These are phyloP conservation scores for Acropora tenuis DNA, from an alignment of 64 coral and sea anemone species.

Conservation along the genomic window DNA sequence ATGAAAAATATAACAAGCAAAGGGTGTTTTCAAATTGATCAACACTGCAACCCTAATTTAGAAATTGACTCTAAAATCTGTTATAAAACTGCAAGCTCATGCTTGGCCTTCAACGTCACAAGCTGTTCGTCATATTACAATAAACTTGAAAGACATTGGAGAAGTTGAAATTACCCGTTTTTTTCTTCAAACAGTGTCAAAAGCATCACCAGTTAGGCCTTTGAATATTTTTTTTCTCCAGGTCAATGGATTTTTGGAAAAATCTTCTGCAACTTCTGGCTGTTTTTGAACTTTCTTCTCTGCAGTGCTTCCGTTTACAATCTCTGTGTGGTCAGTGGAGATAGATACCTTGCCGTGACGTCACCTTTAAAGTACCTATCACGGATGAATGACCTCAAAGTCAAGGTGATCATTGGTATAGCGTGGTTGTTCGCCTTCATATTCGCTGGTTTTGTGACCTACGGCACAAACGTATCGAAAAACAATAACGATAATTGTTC, in stretches of 20 bases:
- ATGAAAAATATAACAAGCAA: no score
- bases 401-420: constrained; percentile 35
- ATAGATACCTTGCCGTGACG: constrained; percentile 72
- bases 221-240: neutral
- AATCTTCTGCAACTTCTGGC: constrained; percentile 38
- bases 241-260: constrained; percentile 65
- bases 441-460: neutral
- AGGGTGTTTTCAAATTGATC: no score
- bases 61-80: neutral
- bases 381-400: constrained; percentile 38
- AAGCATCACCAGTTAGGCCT: no score
- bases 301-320: constrained; percentile 61
- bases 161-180: no score
- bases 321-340: constrained; percentile 72
- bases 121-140: no score
- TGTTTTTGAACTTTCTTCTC: constrained; percentile 57
- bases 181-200: no score
- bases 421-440: constrained; percentile 11
- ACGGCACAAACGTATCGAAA: constrained; percentile 21
- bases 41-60: no score
- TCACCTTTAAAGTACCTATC: constrained; percentile 46
- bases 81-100: neutral
- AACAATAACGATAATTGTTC: constrained; percentile 7
- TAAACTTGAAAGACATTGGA: no score
- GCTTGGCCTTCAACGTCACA: no score